Conservation (phyloP, 2,797 vertebrate species). For the Eupleurogrammus muticus region DNA sequence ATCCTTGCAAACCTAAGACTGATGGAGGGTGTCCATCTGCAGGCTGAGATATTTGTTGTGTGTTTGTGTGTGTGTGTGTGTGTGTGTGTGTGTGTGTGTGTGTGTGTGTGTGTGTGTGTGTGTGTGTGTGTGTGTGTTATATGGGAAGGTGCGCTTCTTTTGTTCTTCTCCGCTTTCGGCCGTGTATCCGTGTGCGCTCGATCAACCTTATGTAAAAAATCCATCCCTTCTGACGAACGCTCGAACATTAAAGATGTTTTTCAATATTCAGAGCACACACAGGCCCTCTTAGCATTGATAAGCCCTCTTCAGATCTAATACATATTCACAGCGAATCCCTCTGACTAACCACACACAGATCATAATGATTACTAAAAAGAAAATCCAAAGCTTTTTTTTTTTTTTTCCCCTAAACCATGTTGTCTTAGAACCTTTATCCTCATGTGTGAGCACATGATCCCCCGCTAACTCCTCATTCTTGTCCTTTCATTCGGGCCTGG, state of each 20-base stretch:
- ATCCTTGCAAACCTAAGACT: slow-evolving; percentile 80
- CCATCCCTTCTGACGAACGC: slow-evolving; percentile 41
- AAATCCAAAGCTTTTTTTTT: slow-evolving; percentile 2
- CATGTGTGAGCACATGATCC: slow-evolving; percentile 5
- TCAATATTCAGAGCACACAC: slow-evolving; percentile 60
- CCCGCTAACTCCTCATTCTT: slow-evolving; percentile 80
- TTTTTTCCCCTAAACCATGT: not conserved
- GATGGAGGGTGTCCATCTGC: slow-evolving; percentile 80
- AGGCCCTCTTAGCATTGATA: slow-evolving; percentile 41
- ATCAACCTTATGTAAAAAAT: slow-evolving; percentile 38
- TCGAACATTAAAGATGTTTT: slow-evolving; percentile 50
- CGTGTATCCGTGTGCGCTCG: slow-evolving; percentile 6
- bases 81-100: slow-evolving; percentile 38
- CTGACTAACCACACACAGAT: slow-evolving; percentile 30
- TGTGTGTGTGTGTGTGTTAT: slow-evolving; percentile 27
- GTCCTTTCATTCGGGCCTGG: slow-evolving; percentile 83
- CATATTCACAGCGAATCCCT: slow-evolving; percentile 48
- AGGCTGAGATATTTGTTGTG: slow-evolving; percentile 60
- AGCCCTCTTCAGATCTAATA: slow-evolving; percentile 57
- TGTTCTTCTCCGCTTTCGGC: slow-evolving; percentile 8
- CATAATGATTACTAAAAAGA: slow-evolving; percentile 22
- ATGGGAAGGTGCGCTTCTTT: slow-evolving; percentile 16
- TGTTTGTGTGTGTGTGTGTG: slow-evolving; percentile 38
- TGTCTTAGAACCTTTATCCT: slow-evolving; percentile 14
- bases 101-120: slow-evolving; percentile 9